Percentiles rank a stretch among this genome's conserved stretches.
These are phyloP conservation scores for Clarias fuscus DNA, from an alignment of 2,797 vertebrate species.

Conservation along the genomic window DNA sequence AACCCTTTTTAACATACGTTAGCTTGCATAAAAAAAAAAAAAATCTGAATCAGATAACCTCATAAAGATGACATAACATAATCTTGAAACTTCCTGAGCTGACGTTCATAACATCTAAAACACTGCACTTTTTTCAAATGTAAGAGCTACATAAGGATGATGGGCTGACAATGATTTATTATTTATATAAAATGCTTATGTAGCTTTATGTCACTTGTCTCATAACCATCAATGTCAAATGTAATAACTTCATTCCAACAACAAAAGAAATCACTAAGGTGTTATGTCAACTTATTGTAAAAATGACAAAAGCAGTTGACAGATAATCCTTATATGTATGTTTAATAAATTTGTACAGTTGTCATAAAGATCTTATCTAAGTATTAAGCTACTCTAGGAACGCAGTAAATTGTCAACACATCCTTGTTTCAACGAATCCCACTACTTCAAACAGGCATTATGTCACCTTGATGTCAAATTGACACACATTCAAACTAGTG, in stretches of 20 bases:
- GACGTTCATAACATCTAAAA: neutral
- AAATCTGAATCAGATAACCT: neutral
- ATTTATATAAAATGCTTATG: neutral
- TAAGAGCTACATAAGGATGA: neutral
- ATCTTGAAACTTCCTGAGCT: neutral
- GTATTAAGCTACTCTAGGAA: neutral
- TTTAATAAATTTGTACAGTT: neutral
- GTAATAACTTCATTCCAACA: neutral
- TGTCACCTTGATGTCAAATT: neutral
- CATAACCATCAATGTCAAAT: neutral
- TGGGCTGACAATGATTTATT: neutral
- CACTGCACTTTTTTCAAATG: neutral
- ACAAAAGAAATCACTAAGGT: neutral
- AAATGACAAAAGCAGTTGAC: neutral
- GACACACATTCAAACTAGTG: neutral
- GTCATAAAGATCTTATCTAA: neutral
- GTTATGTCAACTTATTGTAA: neutral
- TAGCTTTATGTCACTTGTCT: neutral
- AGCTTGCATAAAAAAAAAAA: neutral
- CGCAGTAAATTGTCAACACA: neutral
- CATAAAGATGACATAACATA: neutral
- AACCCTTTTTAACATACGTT: neutral
- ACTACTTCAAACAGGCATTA: neutral
- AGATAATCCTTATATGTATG: neutral
- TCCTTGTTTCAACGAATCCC: neutral